Evolutionary conservation across 2,888 invertebrate species (phyloP), one percentile per base, ranked within the genome.

Genomic region (Noctua janthe): DNA sequence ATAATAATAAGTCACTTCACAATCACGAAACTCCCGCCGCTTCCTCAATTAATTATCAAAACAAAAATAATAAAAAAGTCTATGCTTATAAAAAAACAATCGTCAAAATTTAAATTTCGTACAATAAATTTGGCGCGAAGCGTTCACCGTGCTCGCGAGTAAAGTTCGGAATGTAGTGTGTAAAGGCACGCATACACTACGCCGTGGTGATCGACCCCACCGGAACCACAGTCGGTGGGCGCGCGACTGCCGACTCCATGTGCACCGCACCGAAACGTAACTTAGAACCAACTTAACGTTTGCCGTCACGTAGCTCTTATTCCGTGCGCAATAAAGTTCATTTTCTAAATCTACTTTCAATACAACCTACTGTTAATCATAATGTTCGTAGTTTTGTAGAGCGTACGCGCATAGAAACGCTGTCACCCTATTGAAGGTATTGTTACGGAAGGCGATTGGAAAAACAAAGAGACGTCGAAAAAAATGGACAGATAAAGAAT

Each of bases 181-280:
- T 95, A 94, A 95, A 94, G 95, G 93, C 90, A 90, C 90, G 94
- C 91, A 92, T 92, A 94, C 95, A 95, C 95, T 87, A 83, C 89
- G 88, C 91, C 86, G 89, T 94, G 94, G 96, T 96, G 96, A 97
- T 96, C 96, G 97, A 96, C 97, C 97, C 97, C 94, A 97, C 97
- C 97, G 97, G 97, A 97, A 97, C 96, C 96, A 97, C 97, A 97
- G 92, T 97, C 95, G 95, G 95, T 96, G 95, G 95, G 92, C 95
- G 94, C 94, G 94, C 95, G 96, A 95, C 96, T 96, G 95, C 92
- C 96, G 95, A 94, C 93, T 94, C 93, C 94, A 93, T 96, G 96
- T 97, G 96, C 96, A 97, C 93, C 92, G 94, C 95, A 96, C 97
- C 97, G 97, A 95, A 95, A 96, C 97, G 94, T 93, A 89, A 91